phyloP scores from a whole-genome alignment of 2,113 vertebrate genomes.

The Caloenas nicobarica region DNA sequence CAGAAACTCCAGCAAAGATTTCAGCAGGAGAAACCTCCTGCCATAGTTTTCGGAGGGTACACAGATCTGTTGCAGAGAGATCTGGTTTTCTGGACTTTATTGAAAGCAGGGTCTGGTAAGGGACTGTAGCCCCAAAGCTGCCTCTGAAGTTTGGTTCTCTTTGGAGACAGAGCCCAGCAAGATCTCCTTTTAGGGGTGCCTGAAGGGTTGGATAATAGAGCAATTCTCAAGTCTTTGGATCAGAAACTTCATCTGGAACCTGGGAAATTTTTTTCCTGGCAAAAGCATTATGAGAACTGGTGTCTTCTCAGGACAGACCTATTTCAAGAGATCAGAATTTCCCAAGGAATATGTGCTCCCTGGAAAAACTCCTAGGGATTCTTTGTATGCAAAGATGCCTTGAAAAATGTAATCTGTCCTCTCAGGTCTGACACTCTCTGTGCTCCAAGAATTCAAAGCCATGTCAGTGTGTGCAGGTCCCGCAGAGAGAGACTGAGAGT shows the following conservation, averaged over 20 bases:
- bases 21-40: background rate
- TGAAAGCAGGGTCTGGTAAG: background rate
- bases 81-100: background rate
- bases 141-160: background rate
- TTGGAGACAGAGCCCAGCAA: background rate
- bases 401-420: background rate
- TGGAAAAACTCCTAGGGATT: conserved; percentile 13
- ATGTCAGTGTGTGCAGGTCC: fast-evolving
- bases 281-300: conserved; percentile 24
- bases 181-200: conserved; percentile 6
- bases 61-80: background rate
- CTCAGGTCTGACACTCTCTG: background rate
- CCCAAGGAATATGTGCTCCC: background rate
- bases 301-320: background rate
- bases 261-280: conserved; percentile 20
- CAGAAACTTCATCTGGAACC: background rate
- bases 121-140: background rate
- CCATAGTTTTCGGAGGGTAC: background rate
- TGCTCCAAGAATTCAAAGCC: background rate
- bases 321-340: background rate
- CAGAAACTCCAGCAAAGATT: background rate
- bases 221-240: background rate
- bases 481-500: background rate
- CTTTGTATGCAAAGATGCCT: background rate
- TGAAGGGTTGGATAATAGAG: background rate